Conservation (phyloP, 1,140 invertebrate genomes). For the Chelonus insularis region DNA sequence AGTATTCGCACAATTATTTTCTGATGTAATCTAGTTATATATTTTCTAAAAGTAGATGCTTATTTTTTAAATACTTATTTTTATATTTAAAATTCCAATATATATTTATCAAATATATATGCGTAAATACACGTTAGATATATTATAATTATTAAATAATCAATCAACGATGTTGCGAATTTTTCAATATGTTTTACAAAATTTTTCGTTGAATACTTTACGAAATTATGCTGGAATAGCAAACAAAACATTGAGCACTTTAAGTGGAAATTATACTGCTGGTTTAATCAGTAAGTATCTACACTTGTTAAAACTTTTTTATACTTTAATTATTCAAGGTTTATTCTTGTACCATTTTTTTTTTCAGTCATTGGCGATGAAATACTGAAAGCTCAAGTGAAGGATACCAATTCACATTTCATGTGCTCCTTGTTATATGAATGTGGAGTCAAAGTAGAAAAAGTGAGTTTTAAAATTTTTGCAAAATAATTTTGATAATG, state of each 20-base stretch:
- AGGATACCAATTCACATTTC: slow-evolving; percentile 76
- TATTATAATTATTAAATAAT: slow-evolving; percentile 4
- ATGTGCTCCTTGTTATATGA: slow-evolving; percentile 68
- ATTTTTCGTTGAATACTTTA: slow-evolving; percentile 17
- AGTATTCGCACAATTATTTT: too few relatives aligned
- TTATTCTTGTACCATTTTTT: slow-evolving; percentile 19
- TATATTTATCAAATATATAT: too few relatives aligned
- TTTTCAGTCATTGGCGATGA: slow-evolving; percentile 78
- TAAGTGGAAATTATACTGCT: slow-evolving; percentile 37
- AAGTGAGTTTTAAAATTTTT: slow-evolving; percentile 61
- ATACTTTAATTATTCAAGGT: slow-evolving; percentile 13
- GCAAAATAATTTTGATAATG: too few relatives aligned
- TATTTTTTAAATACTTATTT: too few relatives aligned
- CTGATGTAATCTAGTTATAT: too few relatives aligned
- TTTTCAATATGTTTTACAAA: slow-evolving; percentile 26
- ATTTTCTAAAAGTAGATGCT: too few relatives aligned
- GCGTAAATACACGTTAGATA: too few relatives aligned
- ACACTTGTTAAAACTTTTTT: background rate
- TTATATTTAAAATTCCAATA: too few relatives aligned
- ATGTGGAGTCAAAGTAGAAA: slow-evolving; percentile 68
- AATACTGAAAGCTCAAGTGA: slow-evolving; percentile 79
- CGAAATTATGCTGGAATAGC: slow-evolving; percentile 8
- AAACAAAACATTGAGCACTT: slow-evolving; percentile 18
- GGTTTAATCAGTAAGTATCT: slow-evolving; percentile 50
- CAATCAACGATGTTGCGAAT: slow-evolving; percentile 26